Evolutionary conservation across 1,140 invertebrate species (phyloP).

Genomic region (Myzus persicae): DNA sequence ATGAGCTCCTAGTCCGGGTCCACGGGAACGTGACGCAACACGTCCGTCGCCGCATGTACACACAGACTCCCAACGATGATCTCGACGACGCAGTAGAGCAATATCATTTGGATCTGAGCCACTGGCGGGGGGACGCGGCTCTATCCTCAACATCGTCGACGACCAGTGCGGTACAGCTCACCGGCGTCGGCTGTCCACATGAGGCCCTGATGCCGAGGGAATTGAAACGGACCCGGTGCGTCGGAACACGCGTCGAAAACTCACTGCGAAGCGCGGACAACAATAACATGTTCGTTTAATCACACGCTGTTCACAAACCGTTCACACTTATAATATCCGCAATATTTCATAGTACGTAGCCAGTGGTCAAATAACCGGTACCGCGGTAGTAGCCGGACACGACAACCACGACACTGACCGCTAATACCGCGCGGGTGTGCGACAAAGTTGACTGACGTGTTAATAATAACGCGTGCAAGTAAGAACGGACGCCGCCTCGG

Average conservation of each 20-base stretch:
- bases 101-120: neutral
- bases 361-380: no score
- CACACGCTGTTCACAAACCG: no score
- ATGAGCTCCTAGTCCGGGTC: neutral
- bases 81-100: neutral
- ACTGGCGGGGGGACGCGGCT: neutral
- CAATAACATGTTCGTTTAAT: no score
- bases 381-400: no score
- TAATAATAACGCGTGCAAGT: no score
- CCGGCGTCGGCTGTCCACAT: neutral
- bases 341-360: no score
- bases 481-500: no score
- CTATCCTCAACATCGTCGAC: no score
- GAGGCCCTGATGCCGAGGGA: conserved; percentile 34
- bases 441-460: no score
- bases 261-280: neutral
- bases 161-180: neutral
- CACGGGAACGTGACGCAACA: conserved; percentile 18
- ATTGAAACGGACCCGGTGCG: conserved; percentile 42
- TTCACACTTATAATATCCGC: no score
- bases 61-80: neutral
- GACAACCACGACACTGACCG: no score
- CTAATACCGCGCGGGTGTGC: no score
- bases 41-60: neutral
- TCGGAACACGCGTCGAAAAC: conserved; percentile 16